These are phyloP conservation scores for Pipistrellus kuhlii DNA, from an alignment of 2,797 vertebrate species.

Conservation along the genomic window DNA sequence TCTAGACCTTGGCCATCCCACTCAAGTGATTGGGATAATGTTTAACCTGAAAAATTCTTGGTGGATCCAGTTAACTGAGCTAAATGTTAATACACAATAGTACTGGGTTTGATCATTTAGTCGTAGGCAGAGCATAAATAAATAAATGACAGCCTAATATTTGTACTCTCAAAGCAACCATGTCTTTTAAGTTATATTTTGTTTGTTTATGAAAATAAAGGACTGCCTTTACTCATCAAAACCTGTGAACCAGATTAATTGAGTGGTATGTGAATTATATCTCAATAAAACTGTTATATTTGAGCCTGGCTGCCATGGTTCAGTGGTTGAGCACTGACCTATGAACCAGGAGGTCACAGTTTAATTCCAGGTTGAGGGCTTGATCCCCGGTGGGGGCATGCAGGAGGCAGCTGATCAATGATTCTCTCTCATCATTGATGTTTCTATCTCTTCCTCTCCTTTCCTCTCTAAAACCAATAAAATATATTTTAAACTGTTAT, in stretches of 20 bases:
- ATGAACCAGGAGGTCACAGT: no score
- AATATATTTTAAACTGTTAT: not conserved
- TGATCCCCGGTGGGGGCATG: no score
- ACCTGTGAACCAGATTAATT: not conserved
- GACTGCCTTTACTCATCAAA: conserved; percentile 22
- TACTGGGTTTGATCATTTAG: conserved; percentile 41
- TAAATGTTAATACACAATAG: not conserved
- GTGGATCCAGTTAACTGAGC: not conserved
- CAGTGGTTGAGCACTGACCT: no score
- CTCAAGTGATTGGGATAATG: not conserved
- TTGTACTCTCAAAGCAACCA: not conserved
- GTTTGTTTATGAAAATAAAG: conserved; percentile 46
- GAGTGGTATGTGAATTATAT: not conserved
- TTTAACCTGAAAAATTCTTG: conserved; percentile 18
- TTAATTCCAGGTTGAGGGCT: no score
- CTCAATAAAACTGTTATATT: not conserved
- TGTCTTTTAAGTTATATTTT: conserved; percentile 51
- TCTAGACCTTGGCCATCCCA: conserved; percentile 5
- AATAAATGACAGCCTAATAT: conserved; percentile 7
- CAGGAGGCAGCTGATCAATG: no score
- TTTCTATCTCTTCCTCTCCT: no score
- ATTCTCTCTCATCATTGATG: no score
- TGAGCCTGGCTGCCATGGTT: not conserved
- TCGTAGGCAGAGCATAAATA: not conserved
- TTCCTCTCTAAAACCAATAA: no score